Evolutionary conservation across 2,888 invertebrate genomes (phyloP).

Genomic region (Agonopterix alstromeriana): DNA sequence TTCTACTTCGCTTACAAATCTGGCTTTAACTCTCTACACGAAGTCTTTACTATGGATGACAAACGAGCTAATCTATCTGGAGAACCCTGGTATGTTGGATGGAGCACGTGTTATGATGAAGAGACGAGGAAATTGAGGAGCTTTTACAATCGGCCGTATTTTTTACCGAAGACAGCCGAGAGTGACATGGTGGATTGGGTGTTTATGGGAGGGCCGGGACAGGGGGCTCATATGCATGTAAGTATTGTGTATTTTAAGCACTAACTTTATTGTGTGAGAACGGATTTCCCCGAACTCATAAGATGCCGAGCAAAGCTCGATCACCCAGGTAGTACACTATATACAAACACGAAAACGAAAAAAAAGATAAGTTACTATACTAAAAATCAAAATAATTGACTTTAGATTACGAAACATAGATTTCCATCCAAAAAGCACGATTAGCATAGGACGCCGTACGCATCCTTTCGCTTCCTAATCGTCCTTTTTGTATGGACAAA

Average conservation of each 20-base stretch:
- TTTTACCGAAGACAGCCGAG: conserved; percentile 90
- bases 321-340: no score
- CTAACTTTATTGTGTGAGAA: no score
- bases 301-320: no score
- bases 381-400: no score
- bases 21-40: conserved; percentile 84
- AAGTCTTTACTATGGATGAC: conserved; percentile 89
- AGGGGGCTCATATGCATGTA: conserved; percentile 97
- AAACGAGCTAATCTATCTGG: conserved; percentile 80
- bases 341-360: no score
- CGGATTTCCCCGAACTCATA: no score
- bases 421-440: no score
- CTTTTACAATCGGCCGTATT: conserved; percentile 91
- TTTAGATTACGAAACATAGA: no score
- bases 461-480: no score
- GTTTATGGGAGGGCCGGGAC: conserved; percentile 96
- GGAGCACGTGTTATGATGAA: conserved; percentile 95
- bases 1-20: conserved; percentile 97
- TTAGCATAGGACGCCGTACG: no score
- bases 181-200: conserved; percentile 96
- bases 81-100: conserved; percentile 85
- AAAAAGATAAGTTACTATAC: no score
- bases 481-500: no score
- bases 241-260: conserved; percentile 35
- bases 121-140: conserved; percentile 86